A percentile compares a stretch with the other conserved stretches of the same genome.
Conservation (phyloP, 2,113 vertebrate genomes). For the Thamnaconus septentrionalis region DNA sequence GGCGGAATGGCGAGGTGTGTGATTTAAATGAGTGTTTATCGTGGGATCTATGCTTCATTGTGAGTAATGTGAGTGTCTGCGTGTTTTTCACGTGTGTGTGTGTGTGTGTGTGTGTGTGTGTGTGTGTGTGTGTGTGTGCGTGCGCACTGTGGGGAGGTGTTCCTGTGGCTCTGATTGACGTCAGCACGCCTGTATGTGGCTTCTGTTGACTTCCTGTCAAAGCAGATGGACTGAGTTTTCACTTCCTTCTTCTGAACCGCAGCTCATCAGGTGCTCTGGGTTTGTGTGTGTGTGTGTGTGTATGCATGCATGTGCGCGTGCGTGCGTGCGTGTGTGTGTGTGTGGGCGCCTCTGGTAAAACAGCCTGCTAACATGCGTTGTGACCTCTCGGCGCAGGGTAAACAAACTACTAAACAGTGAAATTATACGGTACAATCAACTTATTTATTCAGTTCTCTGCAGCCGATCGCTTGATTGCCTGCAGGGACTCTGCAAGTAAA, state of each 20-base stretch:
- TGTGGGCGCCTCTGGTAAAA: neutral
- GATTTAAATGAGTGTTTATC: conserved; percentile 22
- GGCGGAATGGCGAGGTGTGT: conserved; percentile 3
- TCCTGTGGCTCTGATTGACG: conserved; percentile 80
- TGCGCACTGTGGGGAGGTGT: conserved; percentile 57
- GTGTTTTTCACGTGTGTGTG: conserved; percentile 26
- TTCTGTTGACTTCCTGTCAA: conserved; percentile 81
- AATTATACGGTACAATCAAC: too few relatives aligned
- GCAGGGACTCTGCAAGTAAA: too few relatives aligned
- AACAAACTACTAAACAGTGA: too few relatives aligned
- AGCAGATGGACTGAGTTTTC: conserved; percentile 77
- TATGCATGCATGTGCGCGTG: conserved; percentile 27
- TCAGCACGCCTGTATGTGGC: conserved; percentile 75
- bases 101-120: conserved; percentile 21
- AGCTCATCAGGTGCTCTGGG: conserved; percentile 65
- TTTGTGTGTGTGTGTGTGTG: conserved; percentile 23
- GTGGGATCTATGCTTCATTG: conserved; percentile 18
- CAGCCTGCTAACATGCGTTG: too few relatives aligned
- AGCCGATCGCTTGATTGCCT: too few relatives aligned
- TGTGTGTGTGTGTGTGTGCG: conserved; percentile 30
- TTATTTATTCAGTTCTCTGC: too few relatives aligned
- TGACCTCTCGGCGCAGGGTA: too few relatives aligned
- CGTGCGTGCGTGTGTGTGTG: conserved; percentile 1
- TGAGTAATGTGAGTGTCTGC: conserved; percentile 28
- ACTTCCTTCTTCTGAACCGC: conserved; percentile 75